phyloP scores from a whole-genome alignment of 92 coral and sea anemone species.

The Metridium senile region DNA sequence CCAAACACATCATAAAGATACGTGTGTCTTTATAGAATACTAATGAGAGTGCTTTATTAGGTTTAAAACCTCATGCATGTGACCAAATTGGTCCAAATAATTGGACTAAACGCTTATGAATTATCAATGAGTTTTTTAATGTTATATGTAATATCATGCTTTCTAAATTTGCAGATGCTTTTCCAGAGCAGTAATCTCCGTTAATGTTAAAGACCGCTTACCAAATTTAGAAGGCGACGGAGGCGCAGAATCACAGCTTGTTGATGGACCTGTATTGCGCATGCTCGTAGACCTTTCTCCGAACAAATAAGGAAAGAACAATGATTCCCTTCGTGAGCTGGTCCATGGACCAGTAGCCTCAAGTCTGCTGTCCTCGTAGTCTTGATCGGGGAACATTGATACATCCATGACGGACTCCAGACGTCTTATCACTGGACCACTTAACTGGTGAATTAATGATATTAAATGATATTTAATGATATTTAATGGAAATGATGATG shows the following conservation, averaged over 20 bases:
- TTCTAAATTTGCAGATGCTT: no score
- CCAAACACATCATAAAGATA: no score
- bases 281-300: neutral
- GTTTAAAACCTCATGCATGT: no score
- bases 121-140: no score
- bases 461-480: neutral
- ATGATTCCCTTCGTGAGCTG: conserved; percentile 26
- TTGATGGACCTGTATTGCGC: conserved; percentile 7
- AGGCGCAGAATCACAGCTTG: conserved; percentile 17
- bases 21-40: no score
- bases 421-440: conserved; percentile 41
- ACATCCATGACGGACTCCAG: conserved; percentile 43
- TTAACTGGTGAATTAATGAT: neutral
- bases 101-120: no score
- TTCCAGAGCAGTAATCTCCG: no score
- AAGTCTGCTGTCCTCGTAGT: conserved; percentile 1
- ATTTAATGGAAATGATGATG: neutral
- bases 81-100: no score
- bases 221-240: conserved; percentile 19
- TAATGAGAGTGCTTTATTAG: no score
- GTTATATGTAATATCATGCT: no score
- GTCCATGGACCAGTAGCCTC: conserved; percentile 40
- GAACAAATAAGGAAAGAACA: conserved; percentile 32
- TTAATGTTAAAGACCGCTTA: neutral
- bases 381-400: conserved; percentile 39